phyloP scores from a whole-genome alignment of 2,888 invertebrate species.

The Eristalis intricaria region DNA sequence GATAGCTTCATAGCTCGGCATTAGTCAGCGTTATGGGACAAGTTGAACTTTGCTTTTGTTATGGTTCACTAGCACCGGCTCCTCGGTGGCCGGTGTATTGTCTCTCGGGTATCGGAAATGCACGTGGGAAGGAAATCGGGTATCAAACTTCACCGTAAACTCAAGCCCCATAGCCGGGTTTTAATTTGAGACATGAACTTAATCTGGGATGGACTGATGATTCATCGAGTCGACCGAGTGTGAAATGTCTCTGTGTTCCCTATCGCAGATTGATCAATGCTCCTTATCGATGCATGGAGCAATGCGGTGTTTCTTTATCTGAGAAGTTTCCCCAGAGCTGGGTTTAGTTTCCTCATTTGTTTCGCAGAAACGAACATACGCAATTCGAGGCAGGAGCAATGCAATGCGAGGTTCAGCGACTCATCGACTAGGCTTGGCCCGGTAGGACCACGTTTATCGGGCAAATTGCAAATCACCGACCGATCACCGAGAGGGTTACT shows the following conservation, averaged over 20 bases:
- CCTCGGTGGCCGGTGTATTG: no score
- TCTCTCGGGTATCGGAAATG: conserved; percentile 53
- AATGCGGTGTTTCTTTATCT: neutral
- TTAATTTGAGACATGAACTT: neutral
- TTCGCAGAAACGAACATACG: neutral
- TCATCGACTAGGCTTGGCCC: conserved; percentile 64
- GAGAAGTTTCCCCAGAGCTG: conserved; percentile 3
- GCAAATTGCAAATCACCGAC: conserved; percentile 4
- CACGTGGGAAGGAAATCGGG: conserved; percentile 66
- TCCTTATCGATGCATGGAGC: conserved; percentile 24
- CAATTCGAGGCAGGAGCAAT: neutral
- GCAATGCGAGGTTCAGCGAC: conserved; percentile 47
- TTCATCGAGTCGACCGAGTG: neutral
- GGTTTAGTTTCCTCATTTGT: conserved; percentile 39
- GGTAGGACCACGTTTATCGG: conserved; percentile 41
- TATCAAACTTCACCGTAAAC: conserved; percentile 52
- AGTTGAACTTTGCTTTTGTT: conserved; percentile 61
- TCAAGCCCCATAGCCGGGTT: neutral
- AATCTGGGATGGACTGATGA: neutral
- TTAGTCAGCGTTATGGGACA: conserved; percentile 41
- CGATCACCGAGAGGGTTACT: conserved; percentile 56
- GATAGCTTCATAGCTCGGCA: conserved; percentile 32
- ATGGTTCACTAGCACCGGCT: conserved; percentile 3
- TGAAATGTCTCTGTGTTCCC: neutral
- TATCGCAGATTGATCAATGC: conserved; percentile 29